Percentiles rank a stretch among this genome's conserved stretches.
phyloP scores from a whole-genome alignment of 2,113 vertebrate species.

The Axis porcinus region DNA sequence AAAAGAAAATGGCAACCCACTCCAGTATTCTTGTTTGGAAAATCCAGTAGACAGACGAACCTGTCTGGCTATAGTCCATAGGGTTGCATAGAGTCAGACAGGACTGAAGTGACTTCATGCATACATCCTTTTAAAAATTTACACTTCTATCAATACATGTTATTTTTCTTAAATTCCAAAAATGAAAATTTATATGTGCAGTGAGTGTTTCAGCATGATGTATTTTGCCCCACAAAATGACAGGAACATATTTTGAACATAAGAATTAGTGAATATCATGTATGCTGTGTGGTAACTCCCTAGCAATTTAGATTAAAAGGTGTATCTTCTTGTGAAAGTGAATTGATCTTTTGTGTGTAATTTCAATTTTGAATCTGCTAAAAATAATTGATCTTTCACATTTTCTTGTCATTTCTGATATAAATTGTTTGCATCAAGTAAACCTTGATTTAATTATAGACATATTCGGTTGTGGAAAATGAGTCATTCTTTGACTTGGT shows the following conservation, averaged over 20 bases:
- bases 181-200: background rate
- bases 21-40: background rate
- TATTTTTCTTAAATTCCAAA: background rate
- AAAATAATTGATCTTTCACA: background rate
- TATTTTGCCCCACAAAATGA: background rate
- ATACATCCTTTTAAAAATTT: background rate
- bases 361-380: constrained; percentile 8
- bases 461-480: background rate
- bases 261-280: background rate
- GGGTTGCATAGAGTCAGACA: background rate
- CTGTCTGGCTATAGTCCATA: background rate
- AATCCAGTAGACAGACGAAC: background rate
- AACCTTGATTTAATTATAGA: constrained; percentile 9
- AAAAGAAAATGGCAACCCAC: background rate
- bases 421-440: constrained; percentile 2
- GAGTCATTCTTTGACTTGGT: background rate
- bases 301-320: background rate
- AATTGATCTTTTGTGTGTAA: constrained; percentile 13
- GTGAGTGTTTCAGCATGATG: background rate
- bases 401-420: constrained; percentile 3
- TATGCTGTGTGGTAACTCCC: background rate
- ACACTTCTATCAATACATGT: background rate
- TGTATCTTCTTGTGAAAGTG: background rate
- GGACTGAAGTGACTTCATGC: background rate
- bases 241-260: background rate